Conservation (phyloP, 2,888 invertebrate species). For the Strigamia maritima region DNA sequence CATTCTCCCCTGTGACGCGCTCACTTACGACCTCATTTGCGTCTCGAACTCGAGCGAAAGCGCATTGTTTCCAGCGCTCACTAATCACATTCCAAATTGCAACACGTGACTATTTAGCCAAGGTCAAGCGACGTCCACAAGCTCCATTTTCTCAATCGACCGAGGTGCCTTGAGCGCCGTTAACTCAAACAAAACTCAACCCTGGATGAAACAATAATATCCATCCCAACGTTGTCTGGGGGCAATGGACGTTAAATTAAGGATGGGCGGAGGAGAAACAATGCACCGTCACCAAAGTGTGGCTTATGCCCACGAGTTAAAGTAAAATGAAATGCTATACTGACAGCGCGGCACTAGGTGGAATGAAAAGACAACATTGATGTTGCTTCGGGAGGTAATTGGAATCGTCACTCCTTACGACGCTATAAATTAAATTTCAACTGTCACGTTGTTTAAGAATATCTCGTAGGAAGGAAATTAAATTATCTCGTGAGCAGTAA, state of each 20-base stretch:
- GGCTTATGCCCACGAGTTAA: not conserved
- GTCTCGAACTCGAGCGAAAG: not conserved
- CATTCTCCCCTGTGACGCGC: not conserved
- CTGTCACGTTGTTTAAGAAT: not conserved
- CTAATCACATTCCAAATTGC: slow-evolving; percentile 1
- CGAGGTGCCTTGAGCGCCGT: not conserved
- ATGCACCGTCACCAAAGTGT: not conserved
- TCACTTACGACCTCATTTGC: slow-evolving; percentile 18
- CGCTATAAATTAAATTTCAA: slow-evolving; percentile 1
- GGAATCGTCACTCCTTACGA: not conserved
- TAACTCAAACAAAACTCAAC: not conserved
- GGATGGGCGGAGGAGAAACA: not conserved
- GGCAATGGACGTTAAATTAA: not conserved
- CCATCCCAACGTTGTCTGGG: too few relatives aligned
- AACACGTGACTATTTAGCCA: not conserved
- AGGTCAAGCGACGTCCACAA: not conserved
- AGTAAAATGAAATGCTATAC: not conserved
- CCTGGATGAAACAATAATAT: too few relatives aligned
- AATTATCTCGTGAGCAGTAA: not conserved
- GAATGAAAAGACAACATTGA: not conserved
- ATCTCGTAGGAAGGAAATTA: not conserved
- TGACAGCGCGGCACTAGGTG: not conserved
- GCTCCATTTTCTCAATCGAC: not conserved
- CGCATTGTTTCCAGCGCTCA: not conserved
- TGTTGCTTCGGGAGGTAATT: not conserved